Conservation (phyloP, 2,888 invertebrate genomes). For the Mylabris sibirica region DNA sequence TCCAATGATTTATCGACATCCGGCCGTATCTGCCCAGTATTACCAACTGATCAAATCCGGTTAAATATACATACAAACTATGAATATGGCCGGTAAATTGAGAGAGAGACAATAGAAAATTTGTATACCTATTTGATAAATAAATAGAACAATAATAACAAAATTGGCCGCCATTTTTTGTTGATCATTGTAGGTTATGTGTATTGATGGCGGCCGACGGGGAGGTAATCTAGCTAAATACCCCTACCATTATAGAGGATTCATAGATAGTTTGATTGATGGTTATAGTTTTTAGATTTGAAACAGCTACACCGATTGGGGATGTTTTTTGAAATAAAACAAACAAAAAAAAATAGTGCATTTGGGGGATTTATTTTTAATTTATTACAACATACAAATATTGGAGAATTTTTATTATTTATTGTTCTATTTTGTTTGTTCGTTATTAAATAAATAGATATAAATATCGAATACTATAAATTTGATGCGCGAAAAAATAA, state of each 20-base stretch:
- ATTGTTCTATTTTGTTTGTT: slow-evolving; percentile 48
- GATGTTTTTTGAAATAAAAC: not conserved
- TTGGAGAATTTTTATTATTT: slow-evolving; percentile 51
- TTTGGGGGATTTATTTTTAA: slow-evolving; percentile 33
- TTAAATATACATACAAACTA: slow-evolving; percentile 10
- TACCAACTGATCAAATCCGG: slow-evolving; percentile 52
- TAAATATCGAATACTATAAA: slow-evolving; percentile 36
- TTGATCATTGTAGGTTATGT: not conserved
- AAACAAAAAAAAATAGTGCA: too few species aligned
- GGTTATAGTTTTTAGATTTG: not conserved
- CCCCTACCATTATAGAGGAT: not conserved
- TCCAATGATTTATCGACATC: slow-evolving; percentile 53
- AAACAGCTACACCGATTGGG: not conserved
- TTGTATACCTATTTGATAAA: too few species aligned
- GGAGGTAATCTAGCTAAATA: not conserved
- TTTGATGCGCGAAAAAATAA: not conserved
- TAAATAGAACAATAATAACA: too few species aligned
- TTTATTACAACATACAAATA: slow-evolving; percentile 45
- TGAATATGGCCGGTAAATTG: slow-evolving; percentile 11
- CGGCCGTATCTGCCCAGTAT: slow-evolving; percentile 53
- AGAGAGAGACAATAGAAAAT: not conserved
- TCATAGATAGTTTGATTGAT: not conserved
- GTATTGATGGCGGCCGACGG: not conserved
- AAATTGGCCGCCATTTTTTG: not conserved
- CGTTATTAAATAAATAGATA: slow-evolving; percentile 44